A percentile compares a stretch with the other conserved stretches of the same genome.
Conservation (phyloP, 2,113 vertebrate species). For the Eira barbara region DNA sequence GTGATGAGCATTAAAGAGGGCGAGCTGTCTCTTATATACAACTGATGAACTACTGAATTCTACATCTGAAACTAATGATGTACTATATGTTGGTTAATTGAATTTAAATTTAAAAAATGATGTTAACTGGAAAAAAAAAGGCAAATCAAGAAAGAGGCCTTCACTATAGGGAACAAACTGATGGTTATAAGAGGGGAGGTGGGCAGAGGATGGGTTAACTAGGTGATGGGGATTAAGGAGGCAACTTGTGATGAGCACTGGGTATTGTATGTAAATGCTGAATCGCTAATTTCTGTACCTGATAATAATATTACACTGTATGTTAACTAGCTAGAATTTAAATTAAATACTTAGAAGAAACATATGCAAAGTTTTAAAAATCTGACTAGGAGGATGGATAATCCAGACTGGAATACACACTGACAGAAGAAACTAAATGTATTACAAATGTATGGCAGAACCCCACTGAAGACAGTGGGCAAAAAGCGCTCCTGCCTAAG, state of each 20-base stretch:
- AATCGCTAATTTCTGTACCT: not conserved
- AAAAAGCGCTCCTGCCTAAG: not conserved
- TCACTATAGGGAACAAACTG: not conserved
- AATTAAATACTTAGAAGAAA: not conserved
- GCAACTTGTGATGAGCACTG: not conserved
- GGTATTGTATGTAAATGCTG: not conserved
- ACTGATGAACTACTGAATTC: not conserved
- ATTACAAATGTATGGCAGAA: not conserved
- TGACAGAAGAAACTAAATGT: not conserved
- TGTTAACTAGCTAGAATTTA: not conserved
- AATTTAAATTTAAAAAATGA: not conserved
- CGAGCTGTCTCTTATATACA: not conserved
- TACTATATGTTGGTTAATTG: not conserved
- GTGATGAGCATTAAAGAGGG: not conserved
- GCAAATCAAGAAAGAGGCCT: not conserved
- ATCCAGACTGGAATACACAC: not conserved
- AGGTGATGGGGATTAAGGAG: not conserved
- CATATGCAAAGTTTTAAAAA: not conserved
- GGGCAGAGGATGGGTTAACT: not conserved
- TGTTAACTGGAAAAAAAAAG: not conserved
- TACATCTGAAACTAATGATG: not conserved
- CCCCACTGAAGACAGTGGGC: not conserved
- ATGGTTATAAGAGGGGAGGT: not conserved
- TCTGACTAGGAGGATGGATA: not conserved
- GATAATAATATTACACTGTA: not conserved